phyloP scores from a whole-genome alignment of 1,140 invertebrate genomes.

The Gonioctena quinquepunctata region DNA sequence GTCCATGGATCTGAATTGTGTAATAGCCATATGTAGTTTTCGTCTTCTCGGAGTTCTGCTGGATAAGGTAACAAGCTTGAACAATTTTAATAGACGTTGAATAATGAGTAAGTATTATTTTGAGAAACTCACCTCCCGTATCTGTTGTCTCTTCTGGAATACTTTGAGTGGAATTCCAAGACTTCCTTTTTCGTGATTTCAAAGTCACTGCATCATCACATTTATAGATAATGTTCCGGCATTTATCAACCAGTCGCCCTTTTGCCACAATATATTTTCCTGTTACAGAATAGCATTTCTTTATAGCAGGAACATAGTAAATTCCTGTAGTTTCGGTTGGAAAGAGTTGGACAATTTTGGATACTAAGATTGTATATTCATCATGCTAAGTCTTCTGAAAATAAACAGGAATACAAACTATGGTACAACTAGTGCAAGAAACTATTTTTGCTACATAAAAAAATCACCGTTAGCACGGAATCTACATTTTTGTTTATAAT shows the following conservation, averaged over 20 bases:
- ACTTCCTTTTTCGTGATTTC: background rate
- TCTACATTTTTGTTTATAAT: background rate
- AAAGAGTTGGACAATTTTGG: conserved; percentile 1
- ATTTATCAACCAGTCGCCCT: conserved; percentile 5
- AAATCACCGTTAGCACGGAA: background rate
- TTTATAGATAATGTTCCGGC: conserved; percentile 1
- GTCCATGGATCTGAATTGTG: too few relatives aligned
- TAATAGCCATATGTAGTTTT: too few relatives aligned
- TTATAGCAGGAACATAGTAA: conserved; percentile 1
- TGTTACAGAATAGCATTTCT: background rate
- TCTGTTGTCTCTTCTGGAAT: background rate
- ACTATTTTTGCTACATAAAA: background rate
- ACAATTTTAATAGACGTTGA: too few relatives aligned
- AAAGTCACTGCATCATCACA: conserved; percentile 5
- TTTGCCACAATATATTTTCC: conserved; percentile 11
- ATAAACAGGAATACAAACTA: background rate
- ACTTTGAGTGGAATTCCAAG: background rate
- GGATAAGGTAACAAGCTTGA: too few relatives aligned
- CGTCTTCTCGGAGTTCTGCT: too few relatives aligned
- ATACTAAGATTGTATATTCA: background rate
- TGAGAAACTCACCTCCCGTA: too few relatives aligned
- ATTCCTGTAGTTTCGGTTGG: background rate
- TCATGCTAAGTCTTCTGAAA: conserved; percentile 13
- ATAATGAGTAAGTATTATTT: too few relatives aligned
- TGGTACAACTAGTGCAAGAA: background rate